Conservation (phyloP, 2,888 invertebrate genomes). For the Drosophila siamana region DNA sequence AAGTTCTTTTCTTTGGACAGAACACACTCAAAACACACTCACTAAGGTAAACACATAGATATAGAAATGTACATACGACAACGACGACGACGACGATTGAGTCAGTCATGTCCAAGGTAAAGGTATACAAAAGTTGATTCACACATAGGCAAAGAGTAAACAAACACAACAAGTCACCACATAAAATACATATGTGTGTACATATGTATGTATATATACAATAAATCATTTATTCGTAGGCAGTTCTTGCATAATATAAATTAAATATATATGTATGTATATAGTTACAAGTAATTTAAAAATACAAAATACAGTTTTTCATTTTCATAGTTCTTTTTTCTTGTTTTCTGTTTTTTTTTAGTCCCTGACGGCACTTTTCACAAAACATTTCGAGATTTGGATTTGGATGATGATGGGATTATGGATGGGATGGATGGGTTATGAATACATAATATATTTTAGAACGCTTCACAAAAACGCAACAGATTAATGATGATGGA, state of each 20-base stretch:
- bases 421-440: constrained; percentile 6
- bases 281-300: constrained; percentile 81
- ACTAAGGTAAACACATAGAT: not conserved
- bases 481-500: constrained; percentile 22
- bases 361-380: constrained; percentile 68
- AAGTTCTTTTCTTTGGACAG: constrained; percentile 29
- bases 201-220: constrained; percentile 68
- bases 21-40: constrained; percentile 23
- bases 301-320: constrained; percentile 81
- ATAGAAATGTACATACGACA: constrained; percentile 7
- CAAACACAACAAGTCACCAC: constrained; percentile 43
- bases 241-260: constrained; percentile 82
- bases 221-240: constrained; percentile 82
- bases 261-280: constrained; percentile 74
- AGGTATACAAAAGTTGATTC: constrained; percentile 19
- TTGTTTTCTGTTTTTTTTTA: constrained; percentile 18
- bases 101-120: constrained; percentile 23
- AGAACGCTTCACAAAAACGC: constrained; percentile 30
- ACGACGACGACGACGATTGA: constrained; percentile 13
- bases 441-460: constrained; percentile 13
- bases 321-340: constrained; percentile 67
- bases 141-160: constrained; percentile 22
- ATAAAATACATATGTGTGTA: constrained; percentile 40
- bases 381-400: constrained; percentile 55
- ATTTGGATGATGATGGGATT: constrained; percentile 19